A percentile compares a stretch with the other conserved stretches of the same genome.
phyloP scores from a whole-genome alignment of 2,888 invertebrate genomes.

The Cepaea hortensis region DNA sequence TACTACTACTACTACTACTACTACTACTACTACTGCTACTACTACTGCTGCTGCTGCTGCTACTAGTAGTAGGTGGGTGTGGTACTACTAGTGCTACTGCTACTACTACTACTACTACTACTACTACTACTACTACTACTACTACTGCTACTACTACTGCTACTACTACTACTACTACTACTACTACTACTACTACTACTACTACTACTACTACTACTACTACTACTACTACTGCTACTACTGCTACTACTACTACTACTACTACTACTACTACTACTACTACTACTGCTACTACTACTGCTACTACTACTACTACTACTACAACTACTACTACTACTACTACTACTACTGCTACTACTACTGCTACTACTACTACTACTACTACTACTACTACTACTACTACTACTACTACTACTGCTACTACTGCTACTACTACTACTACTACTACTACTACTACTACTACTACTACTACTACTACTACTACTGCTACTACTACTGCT shows the following conservation, averaged over 20 bases:
- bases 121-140: constrained; percentile 36
- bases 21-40: constrained; percentile 41
- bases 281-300: constrained; percentile 39
- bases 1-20: constrained; percentile 32
- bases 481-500: background rate
- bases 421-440: background rate
- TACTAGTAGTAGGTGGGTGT: constrained; percentile 5
- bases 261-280: constrained; percentile 34
- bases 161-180: constrained; percentile 33
- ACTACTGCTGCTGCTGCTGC: constrained; percentile 30
- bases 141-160: constrained; percentile 35
- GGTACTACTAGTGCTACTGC: constrained; percentile 9
- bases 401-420: constrained; percentile 9
- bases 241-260: constrained; percentile 32
- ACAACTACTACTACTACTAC: constrained; percentile 25
- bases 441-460: too few species aligned
- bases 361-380: constrained; percentile 43
- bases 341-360: constrained; percentile 34
- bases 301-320: constrained; percentile 42
- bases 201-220: constrained; percentile 36
- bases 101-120: constrained; percentile 9
- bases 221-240: constrained; percentile 9
- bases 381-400: constrained; percentile 23
- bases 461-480: too few species aligned
- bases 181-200: constrained; percentile 19